phyloP scores from a whole-genome alignment of 2,113 vertebrate genomes.

The Lipotes vexillifer region DNA sequence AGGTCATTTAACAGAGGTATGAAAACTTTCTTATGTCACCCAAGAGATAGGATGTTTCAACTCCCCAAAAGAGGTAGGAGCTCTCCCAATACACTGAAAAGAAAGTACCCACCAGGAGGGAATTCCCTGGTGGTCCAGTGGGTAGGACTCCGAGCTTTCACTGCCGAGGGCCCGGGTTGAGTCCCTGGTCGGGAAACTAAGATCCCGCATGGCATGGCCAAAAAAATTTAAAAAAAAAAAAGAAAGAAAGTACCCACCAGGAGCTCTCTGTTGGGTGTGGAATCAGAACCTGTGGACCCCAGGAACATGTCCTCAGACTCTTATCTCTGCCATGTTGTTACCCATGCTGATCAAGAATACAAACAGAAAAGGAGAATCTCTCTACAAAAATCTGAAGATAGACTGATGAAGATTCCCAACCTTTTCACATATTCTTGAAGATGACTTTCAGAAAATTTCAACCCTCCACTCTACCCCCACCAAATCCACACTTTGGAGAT shows the following conservation, averaged over 20 bases:
- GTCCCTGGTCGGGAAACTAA: not conserved
- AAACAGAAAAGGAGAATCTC: not conserved
- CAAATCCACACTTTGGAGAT: not conserved
- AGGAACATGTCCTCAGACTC: not conserved
- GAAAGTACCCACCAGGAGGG: not conserved
- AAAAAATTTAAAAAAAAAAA: not conserved
- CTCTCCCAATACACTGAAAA: not conserved
- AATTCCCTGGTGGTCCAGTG: not conserved
- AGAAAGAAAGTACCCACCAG: not conserved
- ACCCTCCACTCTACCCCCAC: not conserved
- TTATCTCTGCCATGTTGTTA: not conserved
- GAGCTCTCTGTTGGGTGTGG: not conserved
- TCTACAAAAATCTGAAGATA: not conserved
- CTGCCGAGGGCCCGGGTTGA: not conserved
- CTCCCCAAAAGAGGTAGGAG: not conserved
- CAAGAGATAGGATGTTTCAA: not conserved
- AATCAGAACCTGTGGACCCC: not conserved
- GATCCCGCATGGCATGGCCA: not conserved
- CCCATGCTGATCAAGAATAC: not conserved
- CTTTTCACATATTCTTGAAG: not conserved
- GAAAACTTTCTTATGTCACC: constrained; percentile 13
- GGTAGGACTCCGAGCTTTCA: not conserved
- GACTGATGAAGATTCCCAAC: not conserved
- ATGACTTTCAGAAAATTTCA: not conserved
- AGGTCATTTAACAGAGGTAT: not conserved